Evolutionary conservation across 2,797 vertebrate species (phyloP).

Genomic region (Fundulus diaphanus): DNA sequence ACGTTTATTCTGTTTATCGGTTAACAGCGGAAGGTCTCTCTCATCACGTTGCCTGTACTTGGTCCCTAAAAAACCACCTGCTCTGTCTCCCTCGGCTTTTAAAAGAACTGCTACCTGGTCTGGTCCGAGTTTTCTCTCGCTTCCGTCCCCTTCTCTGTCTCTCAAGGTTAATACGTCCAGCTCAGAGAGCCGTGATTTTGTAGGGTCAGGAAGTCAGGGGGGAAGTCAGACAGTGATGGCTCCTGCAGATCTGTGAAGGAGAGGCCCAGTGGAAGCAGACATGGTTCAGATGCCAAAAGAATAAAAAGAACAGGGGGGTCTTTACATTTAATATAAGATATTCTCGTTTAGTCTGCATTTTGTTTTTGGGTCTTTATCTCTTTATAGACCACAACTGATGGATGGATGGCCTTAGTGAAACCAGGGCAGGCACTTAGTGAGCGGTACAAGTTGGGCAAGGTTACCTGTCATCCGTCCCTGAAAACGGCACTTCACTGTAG

Average conservation of each 20-base stretch:
- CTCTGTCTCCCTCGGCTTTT: not conserved
- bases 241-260: slow-evolving; percentile 40
- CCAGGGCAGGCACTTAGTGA: slow-evolving; percentile 39
- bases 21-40: not conserved
- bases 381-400: slow-evolving; percentile 50
- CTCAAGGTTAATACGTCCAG: slow-evolving; percentile 63
- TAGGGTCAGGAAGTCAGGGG: slow-evolving; percentile 41
- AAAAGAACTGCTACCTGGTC: slow-evolving; percentile 36
- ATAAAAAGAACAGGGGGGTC: slow-evolving; percentile 41
- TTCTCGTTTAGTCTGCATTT: slow-evolving; percentile 27
- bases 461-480: slow-evolving; percentile 31
- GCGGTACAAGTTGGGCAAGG: slow-evolving; percentile 57
- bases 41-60: not conserved
- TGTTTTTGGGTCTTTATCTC: slow-evolving; percentile 23
- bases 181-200: slow-evolving; percentile 50
- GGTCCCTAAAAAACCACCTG: not conserved
- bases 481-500: slow-evolving; percentile 10
- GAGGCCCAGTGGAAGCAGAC: slow-evolving; percentile 10
- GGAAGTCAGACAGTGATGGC: slow-evolving; percentile 38
- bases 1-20: not conserved
- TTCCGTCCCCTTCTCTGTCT: slow-evolving; percentile 30
- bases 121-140: slow-evolving; percentile 13
- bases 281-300: slow-evolving; percentile 38
- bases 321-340: slow-evolving; percentile 21
- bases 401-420: slow-evolving; percentile 49